These are phyloP conservation scores for Tenrec ecaudatus DNA, from an alignment of 2,113 vertebrate species.

Conservation along the genomic window DNA sequence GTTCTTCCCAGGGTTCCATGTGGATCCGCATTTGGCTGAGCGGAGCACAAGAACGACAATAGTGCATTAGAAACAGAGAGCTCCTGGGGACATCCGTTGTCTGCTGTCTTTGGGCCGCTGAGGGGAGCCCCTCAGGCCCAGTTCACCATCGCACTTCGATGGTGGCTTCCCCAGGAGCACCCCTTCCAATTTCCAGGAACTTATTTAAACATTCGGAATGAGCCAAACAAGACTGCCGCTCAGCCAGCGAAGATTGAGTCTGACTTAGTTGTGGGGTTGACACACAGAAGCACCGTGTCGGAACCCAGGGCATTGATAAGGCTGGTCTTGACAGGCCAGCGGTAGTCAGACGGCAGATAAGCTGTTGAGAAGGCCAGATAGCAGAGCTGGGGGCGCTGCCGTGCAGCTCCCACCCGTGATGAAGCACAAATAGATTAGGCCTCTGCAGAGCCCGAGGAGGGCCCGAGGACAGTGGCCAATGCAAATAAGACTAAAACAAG, in stretches of 20 bases:
- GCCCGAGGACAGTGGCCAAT: conserved; percentile 82
- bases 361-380: conserved; percentile 81
- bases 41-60: not conserved
- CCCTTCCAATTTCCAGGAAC: conserved; percentile 31
- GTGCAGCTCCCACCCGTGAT: conserved; percentile 84
- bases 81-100: conserved; percentile 33
- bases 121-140: conserved; percentile 11
- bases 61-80: not conserved
- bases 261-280: conserved; percentile 80
- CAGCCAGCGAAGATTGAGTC: conserved; percentile 77
- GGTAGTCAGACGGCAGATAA: conserved; percentile 82
- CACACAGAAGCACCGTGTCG: conserved; percentile 79
- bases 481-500: conserved; percentile 87
- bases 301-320: conserved; percentile 83
- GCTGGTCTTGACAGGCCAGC: conserved; percentile 65
- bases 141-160: conserved; percentile 45
- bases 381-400: conserved; percentile 71
- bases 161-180: conserved; percentile 22
- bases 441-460: conserved; percentile 81
- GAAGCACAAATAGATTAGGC: conserved; percentile 86
- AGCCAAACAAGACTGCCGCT: conserved; percentile 68
- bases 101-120: conserved; percentile 37
- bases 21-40: conserved; percentile 32
- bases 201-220: conserved; percentile 37
- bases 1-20: conserved; percentile 25